Base-by-base conservation (phyloP, 2,888 invertebrate species). In the Leistus spinibarbis region DNA sequence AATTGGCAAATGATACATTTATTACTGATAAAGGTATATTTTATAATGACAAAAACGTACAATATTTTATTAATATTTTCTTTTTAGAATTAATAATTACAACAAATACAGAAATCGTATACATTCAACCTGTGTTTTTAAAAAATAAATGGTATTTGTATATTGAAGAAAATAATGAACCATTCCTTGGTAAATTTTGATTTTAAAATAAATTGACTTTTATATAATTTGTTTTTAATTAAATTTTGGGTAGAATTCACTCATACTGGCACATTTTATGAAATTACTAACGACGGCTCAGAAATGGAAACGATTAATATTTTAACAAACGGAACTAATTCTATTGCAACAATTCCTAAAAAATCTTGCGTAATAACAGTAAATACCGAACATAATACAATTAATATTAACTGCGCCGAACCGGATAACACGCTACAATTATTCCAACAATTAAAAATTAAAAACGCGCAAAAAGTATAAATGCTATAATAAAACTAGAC, bases 351-450 rank as follows among this genome's bases (percentile, higher is more conserved):
- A 60, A 22, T 75, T 57, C 54, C 2, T 9, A 10, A 75, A 16
- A 40, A 75, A 71, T 64, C 66, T 2, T 77, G 77, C 72, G 22
- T 77, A 56, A 56, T 75, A 54, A 64, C 24, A 10, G 13, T 77
- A 27, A 60, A 70, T 56, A 70, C 54, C n/a, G 23, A 16, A 40
- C 27, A 72, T n/a, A 62, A 72, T 65, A 24, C 9, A 13, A 64
- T 53, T 62, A 60, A 67, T 54, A 54, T 77, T 10, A 69, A 69
- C 56, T 76, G 76, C 27, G 70, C 70, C 27, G 63, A 24, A 20
- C n/a, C 40, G n/a, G 56, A 76, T 53, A 64, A 71, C 22, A 57
- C 56, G 54, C 57, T 76, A 57, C 27, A 71, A 27, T 22, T 77
- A 17, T 24, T 76, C 19, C 73, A 73, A 23, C 60, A 67, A 60